A percentile compares a stretch with the other conserved stretches of the same genome.
Conservation (phyloP, 2,888 invertebrate species). For the Diadegma fenestrale region DNA sequence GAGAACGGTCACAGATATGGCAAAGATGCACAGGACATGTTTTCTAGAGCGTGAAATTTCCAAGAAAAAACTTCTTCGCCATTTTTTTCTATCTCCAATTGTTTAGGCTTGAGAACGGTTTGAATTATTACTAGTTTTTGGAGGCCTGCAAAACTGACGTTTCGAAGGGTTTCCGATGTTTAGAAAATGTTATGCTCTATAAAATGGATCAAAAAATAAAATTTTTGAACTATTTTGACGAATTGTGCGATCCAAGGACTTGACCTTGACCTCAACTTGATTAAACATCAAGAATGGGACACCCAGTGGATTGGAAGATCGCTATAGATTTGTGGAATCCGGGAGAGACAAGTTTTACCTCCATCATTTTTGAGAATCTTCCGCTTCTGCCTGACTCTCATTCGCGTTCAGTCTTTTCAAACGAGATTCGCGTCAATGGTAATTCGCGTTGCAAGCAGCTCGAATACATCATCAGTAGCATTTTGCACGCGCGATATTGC, state of each 20-base stretch:
- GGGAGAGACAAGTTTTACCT: conserved; percentile 1
- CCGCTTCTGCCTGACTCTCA: not conserved
- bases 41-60: not conserved
- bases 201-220: not conserved
- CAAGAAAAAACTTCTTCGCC: not conserved
- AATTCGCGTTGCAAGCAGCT: conserved; percentile 2
- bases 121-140: not conserved
- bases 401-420: not conserved
- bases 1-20: not conserved
- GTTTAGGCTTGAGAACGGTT: not conserved
- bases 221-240: not conserved
- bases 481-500: not conserved
- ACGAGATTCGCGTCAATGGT: not conserved
- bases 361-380: not conserved
- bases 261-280: not conserved
- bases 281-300: not conserved
- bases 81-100: not conserved
- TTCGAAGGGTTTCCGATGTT: not conserved
- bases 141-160: no score
- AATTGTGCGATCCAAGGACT: not conserved
- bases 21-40: not conserved
- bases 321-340: conserved; percentile 5
- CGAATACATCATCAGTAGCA: not conserved
- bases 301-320: conserved; percentile 3
- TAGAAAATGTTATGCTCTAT: not conserved